These are phyloP conservation scores for Eciton burchellii DNA, from an alignment of 1,140 invertebrate species.

Conservation along the genomic window DNA sequence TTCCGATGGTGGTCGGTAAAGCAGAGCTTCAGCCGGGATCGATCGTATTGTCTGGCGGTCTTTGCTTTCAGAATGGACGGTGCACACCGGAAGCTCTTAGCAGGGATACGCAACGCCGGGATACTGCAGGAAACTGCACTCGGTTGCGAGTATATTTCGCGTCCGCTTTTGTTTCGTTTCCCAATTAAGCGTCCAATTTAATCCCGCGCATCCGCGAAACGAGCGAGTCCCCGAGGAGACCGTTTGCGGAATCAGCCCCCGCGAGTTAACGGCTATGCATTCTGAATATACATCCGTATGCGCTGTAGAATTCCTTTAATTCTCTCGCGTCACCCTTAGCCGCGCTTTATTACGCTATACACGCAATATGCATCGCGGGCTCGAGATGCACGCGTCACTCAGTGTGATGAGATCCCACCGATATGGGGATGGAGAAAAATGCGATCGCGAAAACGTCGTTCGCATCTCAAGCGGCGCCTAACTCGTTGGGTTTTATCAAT, in stretches of 20 bases:
- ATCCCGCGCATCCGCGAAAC: not conserved
- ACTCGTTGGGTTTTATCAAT: constrained; percentile 50
- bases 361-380: not conserved
- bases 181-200: constrained; percentile 18
- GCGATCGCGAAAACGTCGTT: too few relatives aligned
- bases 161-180: not conserved
- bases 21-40: constrained; percentile 52
- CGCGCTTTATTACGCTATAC: not conserved
- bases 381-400: too few relatives aligned
- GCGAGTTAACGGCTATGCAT: not conserved
- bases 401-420: too few relatives aligned
- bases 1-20: constrained; percentile 74
- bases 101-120: constrained; percentile 16
- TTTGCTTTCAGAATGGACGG: constrained; percentile 34
- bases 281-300: not conserved
- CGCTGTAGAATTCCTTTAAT: not conserved
- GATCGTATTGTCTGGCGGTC: constrained; percentile 49
- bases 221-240: not conserved
- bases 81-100: constrained; percentile 42
- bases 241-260: not conserved
- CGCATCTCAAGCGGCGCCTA: too few relatives aligned
- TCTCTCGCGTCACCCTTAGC: not conserved
- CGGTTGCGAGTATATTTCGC: not conserved
- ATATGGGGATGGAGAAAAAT: too few relatives aligned
- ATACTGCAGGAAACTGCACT: constrained; percentile 70